Percentiles rank a stretch among this genome's conserved stretches.
These are phyloP conservation scores for Hippopotamus amphibius DNA, from an alignment of 2,113 vertebrate species.

Conservation along the genomic window DNA sequence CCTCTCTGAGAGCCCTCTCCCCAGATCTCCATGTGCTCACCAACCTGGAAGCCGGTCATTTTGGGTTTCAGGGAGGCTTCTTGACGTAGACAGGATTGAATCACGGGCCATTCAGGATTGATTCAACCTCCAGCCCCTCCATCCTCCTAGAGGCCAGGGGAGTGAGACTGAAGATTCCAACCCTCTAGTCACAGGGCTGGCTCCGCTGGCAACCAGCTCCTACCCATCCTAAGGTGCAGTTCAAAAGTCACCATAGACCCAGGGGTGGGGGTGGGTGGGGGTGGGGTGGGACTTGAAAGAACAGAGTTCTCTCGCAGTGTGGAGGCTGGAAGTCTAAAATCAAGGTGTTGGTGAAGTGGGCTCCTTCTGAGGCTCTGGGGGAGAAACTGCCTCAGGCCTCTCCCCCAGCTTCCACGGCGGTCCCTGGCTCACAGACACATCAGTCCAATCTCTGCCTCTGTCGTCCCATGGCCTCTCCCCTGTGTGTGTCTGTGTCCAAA, in stretches of 20 bases:
- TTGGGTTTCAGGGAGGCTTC: neutral
- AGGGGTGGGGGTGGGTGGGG: neutral
- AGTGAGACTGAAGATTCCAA: neutral
- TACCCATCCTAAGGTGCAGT: neutral
- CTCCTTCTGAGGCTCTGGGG: neutral
- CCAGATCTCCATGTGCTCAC: neutral
- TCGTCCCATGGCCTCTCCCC: neutral
- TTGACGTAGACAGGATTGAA: neutral
- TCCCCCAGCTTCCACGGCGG: neutral
- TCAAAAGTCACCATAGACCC: neutral
- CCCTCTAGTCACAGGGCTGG: neutral
- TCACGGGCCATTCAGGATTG: neutral
- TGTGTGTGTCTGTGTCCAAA: neutral
- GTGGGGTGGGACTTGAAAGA: neutral
- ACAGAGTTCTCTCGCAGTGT: rapidly evolving
- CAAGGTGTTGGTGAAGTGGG: neutral
- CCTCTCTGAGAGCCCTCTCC: too few relatives aligned
- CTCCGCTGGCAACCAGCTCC: neutral
- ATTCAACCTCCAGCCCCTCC: neutral
- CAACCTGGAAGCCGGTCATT: rapidly evolving
- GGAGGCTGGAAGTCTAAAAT: neutral
- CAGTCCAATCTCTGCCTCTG: neutral
- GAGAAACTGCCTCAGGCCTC: rapidly evolving
- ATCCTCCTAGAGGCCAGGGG: neutral
- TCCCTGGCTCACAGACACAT: neutral